Evolutionary conservation across 2,113 vertebrate species (phyloP).

Genomic region (Dromiciops gliroides): DNA sequence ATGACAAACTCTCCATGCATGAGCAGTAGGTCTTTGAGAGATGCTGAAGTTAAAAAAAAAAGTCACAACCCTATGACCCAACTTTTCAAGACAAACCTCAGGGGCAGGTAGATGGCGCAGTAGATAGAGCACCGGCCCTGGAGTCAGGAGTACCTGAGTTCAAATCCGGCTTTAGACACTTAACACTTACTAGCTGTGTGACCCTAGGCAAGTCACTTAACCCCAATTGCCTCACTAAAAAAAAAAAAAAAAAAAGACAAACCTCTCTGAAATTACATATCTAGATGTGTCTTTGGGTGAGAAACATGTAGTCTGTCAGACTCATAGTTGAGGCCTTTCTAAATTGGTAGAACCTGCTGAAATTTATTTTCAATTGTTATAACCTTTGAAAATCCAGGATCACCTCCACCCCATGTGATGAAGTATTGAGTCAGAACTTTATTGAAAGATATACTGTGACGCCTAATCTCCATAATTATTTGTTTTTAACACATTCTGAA

Average conservation of each 20-base stretch:
- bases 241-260: too few relatives aligned
- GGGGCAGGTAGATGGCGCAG: too few relatives aligned
- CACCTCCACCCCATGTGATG: neutral
- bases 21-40: neutral
- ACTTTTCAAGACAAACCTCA: neutral
- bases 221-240: too few relatives aligned
- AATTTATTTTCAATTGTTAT: neutral
- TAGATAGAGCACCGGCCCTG: too few relatives aligned
- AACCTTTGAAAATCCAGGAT: neutral
- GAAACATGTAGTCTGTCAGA: neutral
- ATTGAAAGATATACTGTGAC: neutral
- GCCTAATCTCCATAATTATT: neutral
- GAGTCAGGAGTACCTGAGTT: too few relatives aligned
- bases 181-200: too few relatives aligned
- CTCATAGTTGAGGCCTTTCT: neutral
- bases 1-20: neutral
- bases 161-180: too few relatives aligned
- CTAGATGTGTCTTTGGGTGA: neutral
- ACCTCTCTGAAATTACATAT: neutral
- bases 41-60: neutral
- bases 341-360: neutral
- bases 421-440: neutral
- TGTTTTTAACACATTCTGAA: neutral
- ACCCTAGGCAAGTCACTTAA: too few relatives aligned
- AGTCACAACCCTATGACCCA: neutral